A percentile compares a stretch with the other conserved stretches of the same genome.
Evolutionary conservation across 2,888 invertebrate genomes (phyloP).

Genomic region (Eurytoma californica): DNA sequence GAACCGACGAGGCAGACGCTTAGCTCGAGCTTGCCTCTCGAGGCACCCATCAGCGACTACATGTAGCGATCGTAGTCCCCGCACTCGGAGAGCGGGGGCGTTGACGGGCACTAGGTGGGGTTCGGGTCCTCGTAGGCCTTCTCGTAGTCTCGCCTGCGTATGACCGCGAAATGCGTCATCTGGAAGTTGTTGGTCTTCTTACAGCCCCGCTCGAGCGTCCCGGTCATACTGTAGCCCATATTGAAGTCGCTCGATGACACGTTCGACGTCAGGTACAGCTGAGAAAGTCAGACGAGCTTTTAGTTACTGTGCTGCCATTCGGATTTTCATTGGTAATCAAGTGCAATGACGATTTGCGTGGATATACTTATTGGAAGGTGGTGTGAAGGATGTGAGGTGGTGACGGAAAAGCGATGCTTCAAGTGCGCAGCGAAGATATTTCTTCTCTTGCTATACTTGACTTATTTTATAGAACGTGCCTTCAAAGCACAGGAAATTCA

Average conservation of each 20-base stretch:
- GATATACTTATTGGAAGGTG: not conserved
- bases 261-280: constrained; percentile 88
- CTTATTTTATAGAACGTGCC: not conserved
- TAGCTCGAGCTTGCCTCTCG: constrained; percentile 5
- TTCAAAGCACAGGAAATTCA: not conserved
- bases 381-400: not conserved
- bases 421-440: no score
- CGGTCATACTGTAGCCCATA: constrained; percentile 93
- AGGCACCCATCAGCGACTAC: constrained; percentile 61
- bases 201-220: constrained; percentile 87
- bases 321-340: not conserved
- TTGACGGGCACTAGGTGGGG: constrained; percentile 74
- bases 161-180: constrained; percentile 91
- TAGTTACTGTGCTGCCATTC: not conserved
- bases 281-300: not conserved
- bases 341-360: not conserved
- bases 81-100: constrained; percentile 73
- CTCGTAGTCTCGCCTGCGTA: constrained; percentile 86
- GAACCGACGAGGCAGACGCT: not conserved
- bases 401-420: not conserved
- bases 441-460: not conserved
- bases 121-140: constrained; percentile 75
- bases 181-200: constrained; percentile 87
- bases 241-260: constrained; percentile 91
- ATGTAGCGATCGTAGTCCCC: constrained; percentile 72